These are phyloP conservation scores for Chaetodon auriga DNA, from an alignment of 2,113 vertebrate species.

Conservation along the genomic window DNA sequence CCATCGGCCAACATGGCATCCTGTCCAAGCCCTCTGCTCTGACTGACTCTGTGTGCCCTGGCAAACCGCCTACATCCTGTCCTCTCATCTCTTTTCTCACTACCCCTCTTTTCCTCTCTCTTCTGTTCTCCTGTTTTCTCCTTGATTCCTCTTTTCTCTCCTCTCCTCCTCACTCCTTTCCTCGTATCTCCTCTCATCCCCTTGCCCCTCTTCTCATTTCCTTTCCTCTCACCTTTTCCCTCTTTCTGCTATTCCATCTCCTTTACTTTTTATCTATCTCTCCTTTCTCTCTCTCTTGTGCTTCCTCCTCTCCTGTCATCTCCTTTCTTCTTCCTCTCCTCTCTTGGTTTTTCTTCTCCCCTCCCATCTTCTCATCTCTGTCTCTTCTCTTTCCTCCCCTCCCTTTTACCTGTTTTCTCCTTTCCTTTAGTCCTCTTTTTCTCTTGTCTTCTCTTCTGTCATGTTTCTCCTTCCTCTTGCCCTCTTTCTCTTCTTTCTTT, in stretches of 20 bases:
- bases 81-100: constrained; percentile 2
- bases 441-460: neutral
- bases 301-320: too few relatives aligned
- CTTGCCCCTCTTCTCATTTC: neutral
- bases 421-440: neutral
- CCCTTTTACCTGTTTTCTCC: too few relatives aligned
- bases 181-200: neutral
- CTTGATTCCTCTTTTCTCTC: too few relatives aligned
- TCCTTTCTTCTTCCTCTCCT: too few relatives aligned
- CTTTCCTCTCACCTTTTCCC: neutral
- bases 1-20: constrained; percentile 68
- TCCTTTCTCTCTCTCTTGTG: neutral
- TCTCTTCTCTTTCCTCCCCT: neutral
- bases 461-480: neutral
- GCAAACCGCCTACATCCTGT: constrained; percentile 28
- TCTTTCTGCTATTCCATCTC: neutral
- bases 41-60: constrained; percentile 49
- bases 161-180: neutral
- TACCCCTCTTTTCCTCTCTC: neutral
- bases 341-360: neutral
- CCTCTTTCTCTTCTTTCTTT: too few relatives aligned
- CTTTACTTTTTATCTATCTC: neutral
- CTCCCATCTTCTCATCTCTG: neutral
- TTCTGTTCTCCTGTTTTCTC: neutral
- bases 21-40: constrained; percentile 56